Evolutionary conservation across 2,888 invertebrate genomes (phyloP), one percentile per base, ranked within the genome.

Genomic region (Allophyes oxyacanthae): DNA sequence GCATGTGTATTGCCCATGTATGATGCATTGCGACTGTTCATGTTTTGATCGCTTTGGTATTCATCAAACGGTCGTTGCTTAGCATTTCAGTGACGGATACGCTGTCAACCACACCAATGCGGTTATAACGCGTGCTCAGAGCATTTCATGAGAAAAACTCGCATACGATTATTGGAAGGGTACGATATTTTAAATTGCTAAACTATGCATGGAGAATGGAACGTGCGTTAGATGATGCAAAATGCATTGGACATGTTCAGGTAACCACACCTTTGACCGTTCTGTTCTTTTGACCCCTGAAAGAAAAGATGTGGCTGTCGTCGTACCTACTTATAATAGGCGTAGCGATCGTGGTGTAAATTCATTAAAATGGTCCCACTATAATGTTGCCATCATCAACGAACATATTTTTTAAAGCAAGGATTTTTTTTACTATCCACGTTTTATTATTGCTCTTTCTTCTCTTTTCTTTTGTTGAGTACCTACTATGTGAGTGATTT

Each of bases 121-220:
- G 51, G 32, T 36, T 30, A 55, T 41, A 46, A 34, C 25, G 38
- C 32, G 26, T 42, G 46, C 40, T 7, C 32, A 45, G 30, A 54
- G 56, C 54, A 36, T 60, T 55, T 50, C 30, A 60, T 41, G 36
- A 41, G 44, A 14, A n/a, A 52, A 40, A 55, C 20, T 41, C 9
- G 14, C 4, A 40, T 48, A 20, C 7, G 26, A 41, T 52, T 61
- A 65, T 45, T 6, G 28, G 15, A 44, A 53, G 36, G 25, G 40
- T 61, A n/a, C n/a, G n/a, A n/a, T n/a, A 54, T 51, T 56, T 54
- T 64, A 61, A 58, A 61, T 64, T 64, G 58, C 32, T 55, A 54
- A 64, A 30, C 20, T 50, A 54, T 65, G 44, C 52, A 57, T 37
- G 32, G 10, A 37, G 49, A 58, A 42, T 45, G 15, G 14, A 15